Percentiles rank a stretch among this genome's conserved stretches.
phyloP scores from a whole-genome alignment of 2,888 invertebrate genomes.

The Axea sp. region DNA sequence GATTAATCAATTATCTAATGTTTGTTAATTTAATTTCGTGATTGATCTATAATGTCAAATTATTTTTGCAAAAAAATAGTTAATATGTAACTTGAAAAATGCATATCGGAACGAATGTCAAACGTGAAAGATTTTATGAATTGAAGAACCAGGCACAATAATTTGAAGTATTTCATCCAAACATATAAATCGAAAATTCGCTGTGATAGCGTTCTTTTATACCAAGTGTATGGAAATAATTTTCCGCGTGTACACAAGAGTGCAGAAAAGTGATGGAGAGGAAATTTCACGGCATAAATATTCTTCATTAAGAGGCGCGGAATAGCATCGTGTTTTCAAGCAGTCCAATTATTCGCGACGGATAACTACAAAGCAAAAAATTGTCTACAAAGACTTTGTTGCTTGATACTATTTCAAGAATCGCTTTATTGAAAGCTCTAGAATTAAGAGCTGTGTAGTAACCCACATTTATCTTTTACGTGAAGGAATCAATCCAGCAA shows the following conservation, averaged over 20 bases:
- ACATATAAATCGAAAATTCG: not conserved
- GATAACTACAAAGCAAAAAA: constrained; percentile 44
- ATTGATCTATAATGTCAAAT: too few relatives aligned
- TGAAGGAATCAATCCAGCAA: constrained; percentile 1
- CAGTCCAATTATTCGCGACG: constrained; percentile 45
- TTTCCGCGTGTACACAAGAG: not conserved
- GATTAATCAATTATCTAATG: too few relatives aligned
- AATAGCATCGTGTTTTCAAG: constrained; percentile 33
- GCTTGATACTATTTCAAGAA: constrained; percentile 41
- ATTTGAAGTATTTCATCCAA: not conserved
- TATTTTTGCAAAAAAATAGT: too few relatives aligned
- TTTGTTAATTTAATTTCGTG: too few relatives aligned
- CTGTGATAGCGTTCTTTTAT: not conserved
- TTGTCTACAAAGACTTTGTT: constrained; percentile 30
- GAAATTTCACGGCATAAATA: constrained; percentile 7
- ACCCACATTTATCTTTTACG: constrained; percentile 22
- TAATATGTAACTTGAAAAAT: too few relatives aligned
- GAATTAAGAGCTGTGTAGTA: constrained; percentile 27
- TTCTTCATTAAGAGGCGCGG: constrained; percentile 25
- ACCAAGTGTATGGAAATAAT: constrained; percentile 15
- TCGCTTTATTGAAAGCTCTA: constrained; percentile 33
- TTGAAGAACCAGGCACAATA: not conserved
- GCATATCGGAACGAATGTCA: not conserved
- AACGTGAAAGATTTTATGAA: not conserved
- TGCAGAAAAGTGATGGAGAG: constrained; percentile 2